Conservation (phyloP, 2,113 vertebrate genomes). For the Zosterops borbonicus region DNA sequence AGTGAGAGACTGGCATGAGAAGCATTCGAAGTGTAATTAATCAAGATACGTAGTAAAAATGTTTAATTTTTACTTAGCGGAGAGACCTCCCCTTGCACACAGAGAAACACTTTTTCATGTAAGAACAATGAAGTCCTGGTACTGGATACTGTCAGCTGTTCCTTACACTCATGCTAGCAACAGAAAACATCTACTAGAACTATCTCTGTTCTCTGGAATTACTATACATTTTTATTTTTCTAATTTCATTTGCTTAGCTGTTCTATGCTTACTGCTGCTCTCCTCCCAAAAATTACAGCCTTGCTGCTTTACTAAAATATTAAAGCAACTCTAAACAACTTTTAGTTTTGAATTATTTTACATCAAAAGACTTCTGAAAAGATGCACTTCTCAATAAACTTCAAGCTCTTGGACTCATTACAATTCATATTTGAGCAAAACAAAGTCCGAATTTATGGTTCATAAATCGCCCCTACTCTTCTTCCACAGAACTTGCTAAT, state of each 20-base stretch:
- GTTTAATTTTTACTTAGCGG: background rate
- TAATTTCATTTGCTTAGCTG: background rate
- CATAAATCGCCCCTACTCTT: background rate
- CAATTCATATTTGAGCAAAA: background rate
- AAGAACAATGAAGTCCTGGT: conserved; percentile 11
- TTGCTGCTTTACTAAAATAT: background rate
- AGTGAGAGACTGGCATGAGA: background rate
- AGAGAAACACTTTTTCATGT: background rate
- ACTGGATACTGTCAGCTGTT: background rate
- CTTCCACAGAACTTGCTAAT: background rate
- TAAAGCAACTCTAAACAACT: background rate
- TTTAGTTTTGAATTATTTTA: background rate
- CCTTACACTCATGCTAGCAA: background rate
- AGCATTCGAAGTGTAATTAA: background rate
- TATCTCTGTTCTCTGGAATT: background rate
- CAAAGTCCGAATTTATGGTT: background rate
- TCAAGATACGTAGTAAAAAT: background rate
- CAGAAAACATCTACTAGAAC: background rate
- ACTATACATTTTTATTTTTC: background rate
- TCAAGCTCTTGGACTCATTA: background rate
- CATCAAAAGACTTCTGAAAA: background rate
- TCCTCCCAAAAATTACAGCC: background rate
- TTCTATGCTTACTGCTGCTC: background rate
- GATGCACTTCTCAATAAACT: background rate
- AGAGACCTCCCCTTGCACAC: background rate